A percentile compares a stretch with the other conserved stretches of the same genome.
phyloP scores from a whole-genome alignment of 2,797 vertebrate species.

The Champsocephalus gunnari region DNA sequence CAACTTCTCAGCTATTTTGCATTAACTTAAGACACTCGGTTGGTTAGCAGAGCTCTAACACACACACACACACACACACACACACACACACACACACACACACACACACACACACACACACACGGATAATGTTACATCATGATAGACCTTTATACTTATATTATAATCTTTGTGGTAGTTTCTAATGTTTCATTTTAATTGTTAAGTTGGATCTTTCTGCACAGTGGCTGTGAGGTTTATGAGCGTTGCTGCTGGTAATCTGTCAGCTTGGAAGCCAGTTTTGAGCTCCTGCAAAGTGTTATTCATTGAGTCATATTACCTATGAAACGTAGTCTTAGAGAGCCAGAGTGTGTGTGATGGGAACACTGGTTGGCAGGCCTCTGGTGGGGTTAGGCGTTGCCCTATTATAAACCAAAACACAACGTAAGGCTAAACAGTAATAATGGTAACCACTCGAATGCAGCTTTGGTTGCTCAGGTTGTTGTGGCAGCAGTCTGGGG shows the following conservation, averaged over 20 bases:
- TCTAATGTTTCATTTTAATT: conserved; percentile 2
- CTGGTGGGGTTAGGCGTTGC: conserved; percentile 66
- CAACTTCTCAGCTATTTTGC: conserved; percentile 80
- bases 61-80: conserved; percentile 4
- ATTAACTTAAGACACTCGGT: conserved; percentile 66
- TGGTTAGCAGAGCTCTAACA: conserved; percentile 34
- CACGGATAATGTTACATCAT: conserved; percentile 41
- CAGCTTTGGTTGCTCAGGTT: conserved; percentile 60
- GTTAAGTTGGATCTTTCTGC: conserved; percentile 9
- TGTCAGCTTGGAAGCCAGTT: conserved; percentile 44
- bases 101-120: conserved; percentile 7
- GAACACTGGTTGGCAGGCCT: conserved; percentile 59
- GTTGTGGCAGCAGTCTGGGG: conserved; percentile 48
- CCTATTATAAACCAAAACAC: conserved; percentile 74
- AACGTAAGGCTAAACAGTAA: conserved; percentile 70
- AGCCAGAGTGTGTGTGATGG: conserved; percentile 47
- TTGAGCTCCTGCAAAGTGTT: conserved; percentile 57
- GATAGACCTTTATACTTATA: conserved; percentile 32
- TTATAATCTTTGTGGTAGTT: neutral
- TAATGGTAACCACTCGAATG: conserved; percentile 49
- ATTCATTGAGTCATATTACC: conserved; percentile 63
- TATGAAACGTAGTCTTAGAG: conserved; percentile 56
- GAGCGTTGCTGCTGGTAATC: conserved; percentile 33
- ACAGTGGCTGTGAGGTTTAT: conserved; percentile 27
- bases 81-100: too few relatives aligned